Evolutionary conservation across 2,113 vertebrate species (phyloP).

Genomic region (Podarcis raffonei): DNA sequence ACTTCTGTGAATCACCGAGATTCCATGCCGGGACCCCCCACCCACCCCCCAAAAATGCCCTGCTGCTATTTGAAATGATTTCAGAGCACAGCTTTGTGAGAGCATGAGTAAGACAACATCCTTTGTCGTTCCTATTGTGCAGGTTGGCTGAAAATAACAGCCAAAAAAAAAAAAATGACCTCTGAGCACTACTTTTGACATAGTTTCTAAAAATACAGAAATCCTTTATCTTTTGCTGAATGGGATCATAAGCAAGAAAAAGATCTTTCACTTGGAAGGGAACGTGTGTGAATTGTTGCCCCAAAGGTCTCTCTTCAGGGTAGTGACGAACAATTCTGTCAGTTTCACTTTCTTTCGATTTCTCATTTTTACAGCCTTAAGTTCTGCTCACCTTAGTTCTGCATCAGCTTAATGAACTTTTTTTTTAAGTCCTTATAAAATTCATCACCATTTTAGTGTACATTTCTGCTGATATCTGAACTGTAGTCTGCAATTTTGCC

Average conservation of each 20-base stretch:
- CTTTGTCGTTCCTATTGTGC: constrained; percentile 37
- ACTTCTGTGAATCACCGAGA: constrained; percentile 16
- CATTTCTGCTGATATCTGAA: too few relatives aligned
- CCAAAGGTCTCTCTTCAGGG: background rate
- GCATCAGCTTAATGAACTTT: too few relatives aligned
- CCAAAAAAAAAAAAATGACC: constrained; percentile 14
- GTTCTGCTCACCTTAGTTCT: too few relatives aligned
- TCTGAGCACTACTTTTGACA: constrained; percentile 32
- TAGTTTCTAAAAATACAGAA: constrained; percentile 10
- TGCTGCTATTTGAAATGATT: constrained; percentile 59
- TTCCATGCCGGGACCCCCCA: constrained; percentile 39
- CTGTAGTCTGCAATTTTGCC: too few relatives aligned
- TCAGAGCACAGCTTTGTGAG: background rate
- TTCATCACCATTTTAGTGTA: too few relatives aligned
- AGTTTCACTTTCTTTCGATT: background rate
- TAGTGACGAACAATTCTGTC: too few relatives aligned
- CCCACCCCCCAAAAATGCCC: constrained; percentile 17
- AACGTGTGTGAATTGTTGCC: background rate
- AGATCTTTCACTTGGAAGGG: background rate
- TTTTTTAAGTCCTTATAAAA: too few relatives aligned
- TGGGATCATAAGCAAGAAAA: background rate
- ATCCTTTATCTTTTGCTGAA: background rate
- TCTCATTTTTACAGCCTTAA: background rate
- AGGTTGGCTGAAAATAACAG: constrained; percentile 39
- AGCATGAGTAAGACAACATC: constrained; percentile 43